Percentiles rank a stretch among this genome's conserved stretches.
phyloP scores from a whole-genome alignment of 92 coral and sea anemone species.

The Porites cylindrica region DNA sequence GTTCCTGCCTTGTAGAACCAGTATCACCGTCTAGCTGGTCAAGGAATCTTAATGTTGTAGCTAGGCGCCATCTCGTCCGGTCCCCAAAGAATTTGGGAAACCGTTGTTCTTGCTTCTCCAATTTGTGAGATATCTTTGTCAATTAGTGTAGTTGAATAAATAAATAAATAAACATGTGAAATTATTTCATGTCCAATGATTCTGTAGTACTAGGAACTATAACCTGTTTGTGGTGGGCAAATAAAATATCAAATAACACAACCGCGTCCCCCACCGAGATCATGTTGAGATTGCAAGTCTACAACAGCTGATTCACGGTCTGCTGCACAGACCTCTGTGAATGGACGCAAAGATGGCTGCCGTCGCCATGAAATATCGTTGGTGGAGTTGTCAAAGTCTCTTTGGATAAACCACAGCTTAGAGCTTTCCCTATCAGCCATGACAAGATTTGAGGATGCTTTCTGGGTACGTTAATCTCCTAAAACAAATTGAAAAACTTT shows the following conservation, averaged over 20 bases:
- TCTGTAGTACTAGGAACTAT: not conserved
- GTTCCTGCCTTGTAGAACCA: too few relatives aligned
- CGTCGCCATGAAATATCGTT: not conserved
- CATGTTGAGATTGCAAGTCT: too few relatives aligned
- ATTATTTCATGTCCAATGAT: too few relatives aligned
- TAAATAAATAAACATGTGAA: too few relatives aligned
- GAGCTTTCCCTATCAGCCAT: constrained; percentile 19
- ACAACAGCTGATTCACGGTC: too few relatives aligned
- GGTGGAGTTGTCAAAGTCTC: not conserved
- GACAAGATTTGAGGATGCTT: constrained; percentile 79
- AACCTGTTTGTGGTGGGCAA: constrained; percentile 11
- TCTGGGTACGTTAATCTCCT: constrained; percentile 69
- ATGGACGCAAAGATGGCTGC: not conserved
- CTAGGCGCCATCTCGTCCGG: too few relatives aligned
- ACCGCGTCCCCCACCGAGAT: not conserved
- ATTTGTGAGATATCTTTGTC: too few relatives aligned
- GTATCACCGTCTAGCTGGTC: too few relatives aligned
- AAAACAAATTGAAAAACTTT: not conserved
- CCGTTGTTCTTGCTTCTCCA: too few relatives aligned
- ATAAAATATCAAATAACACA: not conserved
- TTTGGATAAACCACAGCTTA: not conserved
- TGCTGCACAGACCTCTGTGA: constrained; percentile 29
- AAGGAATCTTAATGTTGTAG: too few relatives aligned
- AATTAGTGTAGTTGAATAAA: too few relatives aligned
- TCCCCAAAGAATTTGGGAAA: too few relatives aligned